Evolutionary conservation across 2,797 vertebrate species (phyloP), one percentile per base, ranked within the genome.

Genomic region (Catamblyrhynchus diadema): DNA sequence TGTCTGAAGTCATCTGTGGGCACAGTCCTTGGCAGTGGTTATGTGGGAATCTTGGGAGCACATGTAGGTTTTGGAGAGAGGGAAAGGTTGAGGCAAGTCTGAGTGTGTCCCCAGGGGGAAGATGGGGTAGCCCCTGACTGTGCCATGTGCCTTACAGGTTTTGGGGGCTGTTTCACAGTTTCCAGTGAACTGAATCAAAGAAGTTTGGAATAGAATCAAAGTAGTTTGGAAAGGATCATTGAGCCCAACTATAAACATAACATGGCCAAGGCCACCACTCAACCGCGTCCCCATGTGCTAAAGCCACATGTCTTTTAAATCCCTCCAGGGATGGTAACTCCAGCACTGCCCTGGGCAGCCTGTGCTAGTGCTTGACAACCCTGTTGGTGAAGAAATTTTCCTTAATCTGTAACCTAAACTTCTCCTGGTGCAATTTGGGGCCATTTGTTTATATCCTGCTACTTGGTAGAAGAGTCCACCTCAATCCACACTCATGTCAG

Each of bases 401-500:
- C 14, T 30, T 32, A 3, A 39, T 32, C 19, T 24, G 32, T 77
- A 33, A 9, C 18, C 6, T 69, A 5, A 69, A 44, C 18, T n/a
- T 61, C 20, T 10, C 4, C 35, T 57, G 33, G 17, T 11, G 5
- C 47, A 74, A 44, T 14, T 24, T 66, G 81, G 28, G 53, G 20
- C 20, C 0, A 0, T 47, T 88, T 74, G 30, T 23, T 64, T 17
- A 48, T 7, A 1, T 86, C 32, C 14, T 37, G 0, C 47, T 59
- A 6, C 27, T 19, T n/a, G 19, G 35, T 33, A 16, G 23, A 50
- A 81, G 48, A 74, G 51, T 32, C 42, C 9, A 15, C 13, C 44
- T 51, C 1, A 0, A 18, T 54, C 1, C 41, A 21, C 0, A 3
- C n/a, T 88, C 17, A 5, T 39, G 15, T 66, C 8, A 54, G n/a